Evolutionary conservation across 2,797 vertebrate genomes (phyloP), one percentile per base, ranked within the genome.

Genomic region (Enteromius treurensis): DNA sequence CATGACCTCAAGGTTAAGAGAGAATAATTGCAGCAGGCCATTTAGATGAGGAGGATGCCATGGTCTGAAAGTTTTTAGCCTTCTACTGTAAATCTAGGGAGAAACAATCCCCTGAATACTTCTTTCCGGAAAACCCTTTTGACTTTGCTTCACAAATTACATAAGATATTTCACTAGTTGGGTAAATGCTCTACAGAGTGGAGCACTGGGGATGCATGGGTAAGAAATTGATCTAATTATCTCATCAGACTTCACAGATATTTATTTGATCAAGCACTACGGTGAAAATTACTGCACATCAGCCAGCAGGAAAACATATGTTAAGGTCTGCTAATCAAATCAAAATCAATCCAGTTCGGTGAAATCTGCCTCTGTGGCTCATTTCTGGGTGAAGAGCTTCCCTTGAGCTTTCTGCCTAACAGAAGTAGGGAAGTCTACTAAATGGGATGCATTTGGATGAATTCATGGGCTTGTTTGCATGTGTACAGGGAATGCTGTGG

Each of bases 391-490:
- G 34, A 42, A 23, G 60, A 76, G 51, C n/a, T 77, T 87, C 84
- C 68, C 82, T 26, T 37, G 84, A 88, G 87, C 76, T 80, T 88
- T 74, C 58, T 79, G 67, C 80, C 68, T 73, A 65, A 55, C 42
- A 23, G 29, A 67, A 14, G 32, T 19, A 40, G 65, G 32, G 53
- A 64, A 84, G 79, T 64, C 14, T n/a, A 32, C 55, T 73, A 82
- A 68, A 69, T 76, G 34, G 49, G 62, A 76, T 58, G 62, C 74
- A 74, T 85, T 79, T 42, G 51, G 78, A 88, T 87, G 23, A 84
- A 87, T 87, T 81, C 74, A 82, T 86, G 23, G 79, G 77, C 83
- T 74, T 89, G 88, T 89, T 89, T 87, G 79, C 80, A 80, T 79
- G 71, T 81, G 75, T 85, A 81, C 40, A 42, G 60, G 55, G 82